phyloP scores from a whole-genome alignment of 2,888 invertebrate species.

The Chrysolina haemoptera region DNA sequence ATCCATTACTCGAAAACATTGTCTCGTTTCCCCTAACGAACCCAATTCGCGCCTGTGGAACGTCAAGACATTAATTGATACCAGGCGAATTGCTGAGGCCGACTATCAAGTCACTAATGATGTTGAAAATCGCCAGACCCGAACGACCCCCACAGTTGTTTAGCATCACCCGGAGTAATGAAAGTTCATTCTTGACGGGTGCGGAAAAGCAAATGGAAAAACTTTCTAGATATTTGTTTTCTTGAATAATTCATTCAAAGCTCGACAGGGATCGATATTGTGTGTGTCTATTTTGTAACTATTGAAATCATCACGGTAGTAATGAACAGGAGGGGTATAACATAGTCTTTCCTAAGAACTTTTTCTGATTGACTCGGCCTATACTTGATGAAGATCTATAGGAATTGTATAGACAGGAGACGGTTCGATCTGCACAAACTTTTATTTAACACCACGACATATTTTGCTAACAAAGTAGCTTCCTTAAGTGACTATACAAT shows the following conservation, averaged over 20 bases:
- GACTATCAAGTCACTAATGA: constrained; percentile 20
- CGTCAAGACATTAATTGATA: constrained; percentile 14
- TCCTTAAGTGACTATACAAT: no score
- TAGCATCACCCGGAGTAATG: background rate
- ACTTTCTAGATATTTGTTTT: background rate
- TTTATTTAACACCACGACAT: no score
- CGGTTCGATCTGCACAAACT: no score
- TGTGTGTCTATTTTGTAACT: background rate
- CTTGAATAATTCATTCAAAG: background rate
- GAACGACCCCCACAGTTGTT: constrained; percentile 13
- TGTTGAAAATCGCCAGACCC: constrained; percentile 13
- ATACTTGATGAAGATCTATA: no score
- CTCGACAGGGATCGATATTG: background rate
- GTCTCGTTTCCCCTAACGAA: constrained; percentile 2
- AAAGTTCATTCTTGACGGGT: background rate
- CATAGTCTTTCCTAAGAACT: no score
- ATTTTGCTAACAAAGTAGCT: no score
- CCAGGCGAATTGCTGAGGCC: background rate
- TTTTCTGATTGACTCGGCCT: no score
- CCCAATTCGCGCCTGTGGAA: constrained; percentile 2
- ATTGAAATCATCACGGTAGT: no score
- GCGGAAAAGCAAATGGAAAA: background rate
- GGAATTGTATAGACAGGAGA: no score
- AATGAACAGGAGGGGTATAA: no score
- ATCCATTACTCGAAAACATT: background rate